Conservation (phyloP, 2,797 vertebrate species). For the Sebastes matsubarae region DNA sequence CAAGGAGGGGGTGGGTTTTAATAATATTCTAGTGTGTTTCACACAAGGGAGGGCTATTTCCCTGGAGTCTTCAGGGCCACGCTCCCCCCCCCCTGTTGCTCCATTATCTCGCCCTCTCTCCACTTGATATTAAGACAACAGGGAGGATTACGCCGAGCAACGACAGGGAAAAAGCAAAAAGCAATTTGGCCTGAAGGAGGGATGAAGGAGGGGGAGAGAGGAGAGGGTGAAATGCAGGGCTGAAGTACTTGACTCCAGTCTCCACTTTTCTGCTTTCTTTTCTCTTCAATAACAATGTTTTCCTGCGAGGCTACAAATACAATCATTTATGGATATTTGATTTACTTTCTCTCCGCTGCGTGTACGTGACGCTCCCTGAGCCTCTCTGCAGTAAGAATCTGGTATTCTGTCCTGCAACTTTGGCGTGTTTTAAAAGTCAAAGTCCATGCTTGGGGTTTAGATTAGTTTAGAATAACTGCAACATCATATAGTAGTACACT, state of each 20-base stretch:
- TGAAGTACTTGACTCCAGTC: constrained; percentile 13
- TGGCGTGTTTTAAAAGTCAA: neutral
- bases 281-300: constrained; percentile 3
- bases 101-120: constrained; percentile 56
- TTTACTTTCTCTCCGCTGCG: neutral
- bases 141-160: constrained; percentile 50
- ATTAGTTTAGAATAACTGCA: neutral
- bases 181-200: constrained; percentile 52
- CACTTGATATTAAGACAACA: constrained; percentile 71
- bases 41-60: constrained; percentile 54
- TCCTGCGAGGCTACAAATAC: constrained; percentile 2
- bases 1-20: constrained; percentile 30
- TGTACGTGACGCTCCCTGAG: neutral
- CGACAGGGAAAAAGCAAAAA: constrained; percentile 50
- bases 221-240: neutral
- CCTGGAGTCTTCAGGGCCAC: constrained; percentile 41
- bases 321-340: constrained; percentile 14
- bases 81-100: constrained; percentile 15
- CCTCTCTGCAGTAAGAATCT: neutral
- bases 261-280: constrained; percentile 11
- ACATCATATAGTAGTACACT: neutral
- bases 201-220: neutral
- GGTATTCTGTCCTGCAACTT: neutral
- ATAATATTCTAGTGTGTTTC: constrained; percentile 53
- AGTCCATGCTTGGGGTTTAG: neutral